Evolutionary conservation across 2,797 vertebrate genomes (phyloP), one percentile per base, ranked within the genome.

Genomic region (Betta splendens): DNA sequence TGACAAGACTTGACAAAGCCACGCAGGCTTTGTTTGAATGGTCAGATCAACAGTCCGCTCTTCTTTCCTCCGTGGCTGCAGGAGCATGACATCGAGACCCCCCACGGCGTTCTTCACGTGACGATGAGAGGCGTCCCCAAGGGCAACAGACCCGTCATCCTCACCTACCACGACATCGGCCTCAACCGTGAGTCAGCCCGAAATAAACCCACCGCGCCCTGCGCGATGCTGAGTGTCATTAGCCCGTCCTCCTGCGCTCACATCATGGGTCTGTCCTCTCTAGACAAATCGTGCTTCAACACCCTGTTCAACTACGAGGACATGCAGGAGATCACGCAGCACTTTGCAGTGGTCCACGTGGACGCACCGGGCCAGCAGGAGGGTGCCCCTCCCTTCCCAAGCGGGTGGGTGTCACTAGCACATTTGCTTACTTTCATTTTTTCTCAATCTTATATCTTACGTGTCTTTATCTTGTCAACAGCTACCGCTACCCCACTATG

Each of bases 251-350:
- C 51, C 31, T 20, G 17, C 52, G 21, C 46, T 44, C 9, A 22
- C 10, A 4, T 32, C 11, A 10, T 21, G 8, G 31, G 10, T 22
- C 10, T 20, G 22, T 53, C 43, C 8, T 65, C 28, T 88, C 53
- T 65, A 99, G 97, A 99, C 86, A 98, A 99, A 84, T 98, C 96
- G 15, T 99, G 97, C 90, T 99, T 98, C 92, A 99, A 98, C 13
- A 94, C 97, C 1, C 94, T 99, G 86, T 99, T 99, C 87, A 98
- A 99, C 92, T 99, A 95, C 0, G 97, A 99, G 85, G 97, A 99
- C 81, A 99, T 99, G 97, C 95, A 94, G 66, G 96, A 99, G 84
- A 98, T 98, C 85, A 98, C 94, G 9, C 95, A 98, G 81, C 95
- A 98, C 87, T 99, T 99, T 72, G 94, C 95, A 0, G 95, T 98